These are phyloP conservation scores for Anguilla obscura DNA, from an alignment of 2,797 vertebrate species.

Conservation along the genomic window DNA sequence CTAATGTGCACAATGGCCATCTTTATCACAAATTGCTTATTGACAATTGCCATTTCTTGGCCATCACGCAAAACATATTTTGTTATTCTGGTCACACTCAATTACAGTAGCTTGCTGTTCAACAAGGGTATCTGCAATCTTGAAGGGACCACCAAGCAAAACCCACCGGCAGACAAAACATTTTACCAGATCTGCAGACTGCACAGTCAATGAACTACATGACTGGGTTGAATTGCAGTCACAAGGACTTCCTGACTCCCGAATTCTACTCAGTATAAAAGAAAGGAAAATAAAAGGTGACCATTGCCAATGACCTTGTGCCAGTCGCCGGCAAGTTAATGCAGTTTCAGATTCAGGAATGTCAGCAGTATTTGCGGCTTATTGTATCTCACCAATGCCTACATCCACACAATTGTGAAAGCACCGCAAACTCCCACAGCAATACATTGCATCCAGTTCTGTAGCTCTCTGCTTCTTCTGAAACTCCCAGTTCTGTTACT, in stretches of 20 bases:
- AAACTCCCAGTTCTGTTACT: background rate
- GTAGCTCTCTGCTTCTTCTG: background rate
- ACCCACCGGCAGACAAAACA: background rate
- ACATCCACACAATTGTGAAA: background rate
- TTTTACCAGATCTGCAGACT: background rate
- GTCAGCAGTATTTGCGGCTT: background rate
- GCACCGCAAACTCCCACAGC: background rate
- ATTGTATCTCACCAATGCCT: no score
- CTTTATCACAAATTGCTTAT: background rate
- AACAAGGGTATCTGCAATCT: background rate
- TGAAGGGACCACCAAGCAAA: background rate
- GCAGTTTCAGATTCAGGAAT: background rate
- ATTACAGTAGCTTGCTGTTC: background rate
- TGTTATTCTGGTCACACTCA: background rate
- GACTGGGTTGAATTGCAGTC: background rate
- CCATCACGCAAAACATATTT: background rate
- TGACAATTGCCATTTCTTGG: background rate
- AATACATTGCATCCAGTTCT: background rate
- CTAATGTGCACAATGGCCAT: background rate
- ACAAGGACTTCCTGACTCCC: background rate
- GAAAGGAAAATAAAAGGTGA: background rate
- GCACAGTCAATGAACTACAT: background rate
- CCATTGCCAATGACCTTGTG: background rate
- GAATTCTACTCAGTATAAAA: slow-evolving; percentile 1
- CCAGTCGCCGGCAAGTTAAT: background rate